Evolutionary conservation across 2,888 invertebrate genomes (phyloP).

Genomic region (Herminia tarsipennalis): DNA sequence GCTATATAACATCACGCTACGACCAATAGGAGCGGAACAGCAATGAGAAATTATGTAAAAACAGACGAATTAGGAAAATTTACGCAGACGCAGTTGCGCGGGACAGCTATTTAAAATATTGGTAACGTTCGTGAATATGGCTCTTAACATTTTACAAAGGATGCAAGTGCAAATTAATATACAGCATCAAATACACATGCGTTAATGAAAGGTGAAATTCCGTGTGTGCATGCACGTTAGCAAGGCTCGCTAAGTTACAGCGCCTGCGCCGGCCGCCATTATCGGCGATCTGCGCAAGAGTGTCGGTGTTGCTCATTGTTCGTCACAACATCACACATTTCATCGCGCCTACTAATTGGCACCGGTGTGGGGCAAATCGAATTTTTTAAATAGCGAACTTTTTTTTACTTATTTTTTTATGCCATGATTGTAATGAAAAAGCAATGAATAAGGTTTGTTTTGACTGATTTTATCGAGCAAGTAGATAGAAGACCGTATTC

Average conservation of each 20-base stretch:
- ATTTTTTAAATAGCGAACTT: constrained; percentile 40
- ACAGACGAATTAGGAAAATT: too few relatives aligned
- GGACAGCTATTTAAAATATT: too few relatives aligned
- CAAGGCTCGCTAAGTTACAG: constrained; percentile 41
- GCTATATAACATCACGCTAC: too few relatives aligned
- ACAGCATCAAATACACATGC: constrained; percentile 30
- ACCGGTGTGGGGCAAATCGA: constrained; percentile 38
- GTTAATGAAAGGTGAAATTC: constrained; percentile 37
- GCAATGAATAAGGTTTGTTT: too few relatives aligned
- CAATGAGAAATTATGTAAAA: too few relatives aligned
- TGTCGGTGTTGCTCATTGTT: constrained; percentile 52
- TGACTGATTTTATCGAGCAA: too few relatives aligned
- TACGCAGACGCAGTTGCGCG: not conserved
- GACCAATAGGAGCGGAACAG: too few relatives aligned
- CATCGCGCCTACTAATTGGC: constrained; percentile 66
- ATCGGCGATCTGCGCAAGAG: constrained; percentile 46
- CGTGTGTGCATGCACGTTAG: constrained; percentile 24
- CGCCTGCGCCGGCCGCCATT: constrained; percentile 38
- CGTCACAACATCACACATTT: constrained; percentile 56
- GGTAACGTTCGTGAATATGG: too few relatives aligned
- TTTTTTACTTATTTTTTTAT: constrained; percentile 10
- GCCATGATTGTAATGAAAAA: not conserved
- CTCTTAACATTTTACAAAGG: too few relatives aligned
- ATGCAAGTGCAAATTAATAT: constrained; percentile 4
- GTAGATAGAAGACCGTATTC: too few relatives aligned